phyloP scores from a whole-genome alignment of 2,797 vertebrate genomes.

The Chloroceryle inda region DNA sequence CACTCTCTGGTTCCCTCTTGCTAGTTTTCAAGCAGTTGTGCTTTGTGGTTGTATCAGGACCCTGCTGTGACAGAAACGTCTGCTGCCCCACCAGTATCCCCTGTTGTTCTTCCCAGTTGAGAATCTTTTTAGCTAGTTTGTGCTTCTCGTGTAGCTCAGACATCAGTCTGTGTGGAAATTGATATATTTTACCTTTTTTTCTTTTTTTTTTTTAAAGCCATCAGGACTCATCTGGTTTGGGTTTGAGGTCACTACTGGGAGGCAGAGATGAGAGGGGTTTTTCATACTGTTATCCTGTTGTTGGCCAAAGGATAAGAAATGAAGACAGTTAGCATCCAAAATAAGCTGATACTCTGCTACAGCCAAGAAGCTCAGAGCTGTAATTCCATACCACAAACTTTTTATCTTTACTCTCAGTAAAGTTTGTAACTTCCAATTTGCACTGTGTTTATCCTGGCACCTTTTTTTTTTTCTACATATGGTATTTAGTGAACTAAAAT shows the following conservation, averaged over 20 bases:
- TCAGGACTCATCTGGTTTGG: background rate
- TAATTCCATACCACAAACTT: background rate
- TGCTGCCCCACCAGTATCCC: background rate
- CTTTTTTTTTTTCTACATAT: fast-evolving
- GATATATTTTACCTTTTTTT: background rate
- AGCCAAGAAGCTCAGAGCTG: background rate
- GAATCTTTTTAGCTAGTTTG: background rate
- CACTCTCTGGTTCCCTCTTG: background rate
- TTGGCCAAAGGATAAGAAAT: conserved; percentile 16
- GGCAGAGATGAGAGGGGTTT: background rate
- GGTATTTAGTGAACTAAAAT: background rate
- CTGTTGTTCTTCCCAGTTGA: background rate
- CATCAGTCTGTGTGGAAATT: background rate
- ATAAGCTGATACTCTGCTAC: background rate
- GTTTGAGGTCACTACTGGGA: conserved; percentile 48
- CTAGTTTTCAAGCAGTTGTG: conserved; percentile 17
- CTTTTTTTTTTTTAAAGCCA: background rate
- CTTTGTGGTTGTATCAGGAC: background rate
- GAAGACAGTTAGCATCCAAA: conserved; percentile 6
- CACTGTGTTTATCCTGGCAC: background rate
- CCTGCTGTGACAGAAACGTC: conserved; percentile 29
- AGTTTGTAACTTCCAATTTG: background rate
- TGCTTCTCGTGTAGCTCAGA: background rate
- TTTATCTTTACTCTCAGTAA: background rate
- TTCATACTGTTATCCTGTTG: conserved; percentile 2